Evolutionary conservation across 2,888 invertebrate species (phyloP), one percentile per base, ranked within the genome.

Genomic region (Xanthia togata): DNA sequence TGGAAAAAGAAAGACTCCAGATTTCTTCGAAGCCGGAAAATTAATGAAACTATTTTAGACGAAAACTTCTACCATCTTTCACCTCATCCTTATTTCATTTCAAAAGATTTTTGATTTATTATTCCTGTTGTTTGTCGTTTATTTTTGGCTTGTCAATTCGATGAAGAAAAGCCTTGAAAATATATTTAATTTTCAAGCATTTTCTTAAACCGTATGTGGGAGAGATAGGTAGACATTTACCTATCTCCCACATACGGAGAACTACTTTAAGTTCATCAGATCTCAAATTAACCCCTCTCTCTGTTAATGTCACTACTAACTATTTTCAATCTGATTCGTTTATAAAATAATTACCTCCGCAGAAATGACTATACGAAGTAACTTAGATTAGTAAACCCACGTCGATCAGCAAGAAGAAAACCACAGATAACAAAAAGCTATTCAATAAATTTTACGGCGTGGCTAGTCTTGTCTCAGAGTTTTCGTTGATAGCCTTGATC

Each of bases 401-500:
- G 14, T 38, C n/a, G 41, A 50, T 67, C 63, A 53, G 70, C 63
- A 53, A 41, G 47, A 53, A 41, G 31, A 47, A n/a, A 64, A 68
- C 38, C 38, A 41, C 26, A 14, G 71, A 78, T 78, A 81, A 69
- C 64, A 75, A 72, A 74, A 71, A 71, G 35, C 72, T 44, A 62
- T 74, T 78, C 72, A 78, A 62, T 81, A 63, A 78, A 38, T 71
- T 72, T 78, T 78, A 80, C 71, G 69, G 55, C 44, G 69, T 72
- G 69, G 26, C 63, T 47, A 20, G 26, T 26, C 44, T 71, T 38
- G 26, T 38, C 9, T 14, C 14, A 4, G n/a, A 44, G 17, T n/a
- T 68, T 35, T 35, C 8, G 67, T 67, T 67, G 20, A 23, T 20
- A 35, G 20, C 11, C 6, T 20, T 20, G 41, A 26, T 20, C 5